phyloP scores from a whole-genome alignment of 2,113 vertebrate species.

The Phoenicopterus ruber region DNA sequence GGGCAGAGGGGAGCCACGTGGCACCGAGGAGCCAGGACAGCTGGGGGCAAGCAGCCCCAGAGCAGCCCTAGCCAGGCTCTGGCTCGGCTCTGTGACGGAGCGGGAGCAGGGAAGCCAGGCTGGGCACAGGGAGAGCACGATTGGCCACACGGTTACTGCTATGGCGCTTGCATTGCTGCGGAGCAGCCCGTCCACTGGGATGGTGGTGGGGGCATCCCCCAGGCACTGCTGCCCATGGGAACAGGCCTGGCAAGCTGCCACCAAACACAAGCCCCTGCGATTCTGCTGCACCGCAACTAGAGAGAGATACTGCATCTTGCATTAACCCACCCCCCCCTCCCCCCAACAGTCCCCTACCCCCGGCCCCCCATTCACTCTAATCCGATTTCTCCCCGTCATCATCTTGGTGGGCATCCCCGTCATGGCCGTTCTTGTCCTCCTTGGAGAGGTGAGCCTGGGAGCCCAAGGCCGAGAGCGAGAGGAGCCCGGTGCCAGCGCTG shows the following conservation, averaged over 20 bases:
- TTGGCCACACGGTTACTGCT: background rate
- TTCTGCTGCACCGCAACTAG: background rate
- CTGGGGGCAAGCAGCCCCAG: background rate
- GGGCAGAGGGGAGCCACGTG: constrained; percentile 31
- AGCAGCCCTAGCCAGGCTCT: background rate
- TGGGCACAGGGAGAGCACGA: background rate
- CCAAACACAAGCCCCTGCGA: background rate
- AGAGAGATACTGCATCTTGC: constrained; percentile 27
- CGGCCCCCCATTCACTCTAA: constrained; percentile 60
- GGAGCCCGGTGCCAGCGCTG: constrained; percentile 88
- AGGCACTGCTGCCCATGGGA: background rate
- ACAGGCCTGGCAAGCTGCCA: background rate
- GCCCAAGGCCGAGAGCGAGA: constrained; percentile 92
- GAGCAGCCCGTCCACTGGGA: background rate
- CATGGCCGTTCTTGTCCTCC: constrained; percentile 93
- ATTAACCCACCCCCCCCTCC: background rate
- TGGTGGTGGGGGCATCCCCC: background rate
- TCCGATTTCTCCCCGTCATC: constrained; percentile 95
- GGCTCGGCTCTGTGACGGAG: background rate
- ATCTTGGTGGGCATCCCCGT: constrained; percentile 84
- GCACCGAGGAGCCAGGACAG: constrained; percentile 18
- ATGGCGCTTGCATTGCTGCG: background rate
- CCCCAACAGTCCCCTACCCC: background rate
- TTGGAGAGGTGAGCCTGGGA: constrained; percentile 91
- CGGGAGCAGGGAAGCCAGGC: background rate